Conservation (phyloP, 1,140 invertebrate species). For the Cyclina sinensis region DNA sequence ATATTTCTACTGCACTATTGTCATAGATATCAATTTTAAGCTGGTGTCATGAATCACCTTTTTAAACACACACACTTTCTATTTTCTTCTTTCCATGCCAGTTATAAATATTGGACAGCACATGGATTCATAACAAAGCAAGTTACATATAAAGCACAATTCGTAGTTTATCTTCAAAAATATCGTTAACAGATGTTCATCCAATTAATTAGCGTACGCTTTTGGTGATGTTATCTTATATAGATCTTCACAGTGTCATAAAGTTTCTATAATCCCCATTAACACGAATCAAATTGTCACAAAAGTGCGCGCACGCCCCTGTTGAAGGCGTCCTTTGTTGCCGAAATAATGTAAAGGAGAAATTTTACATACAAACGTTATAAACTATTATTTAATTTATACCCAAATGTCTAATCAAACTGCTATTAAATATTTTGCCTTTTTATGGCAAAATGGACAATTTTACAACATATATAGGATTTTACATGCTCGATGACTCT, state of each 20-base stretch:
- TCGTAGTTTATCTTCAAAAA: neutral
- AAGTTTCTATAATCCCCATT: neutral
- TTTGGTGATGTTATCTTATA: neutral
- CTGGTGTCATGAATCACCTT: too few relatives aligned
- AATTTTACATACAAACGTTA: constrained; percentile 1
- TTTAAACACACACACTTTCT: too few relatives aligned
- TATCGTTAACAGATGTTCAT: neutral
- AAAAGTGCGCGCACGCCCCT: neutral
- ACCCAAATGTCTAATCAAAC: neutral
- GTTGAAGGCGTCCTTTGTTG: neutral
- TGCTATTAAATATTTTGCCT: constrained; percentile 4
- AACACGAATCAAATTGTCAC: constrained; percentile 8
- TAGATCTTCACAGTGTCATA: constrained; percentile 6
- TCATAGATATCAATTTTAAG: too few relatives aligned
- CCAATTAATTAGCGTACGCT: constrained; percentile 24
- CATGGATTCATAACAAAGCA: neutral
- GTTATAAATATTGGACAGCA: neutral
- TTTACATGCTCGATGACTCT: neutral
- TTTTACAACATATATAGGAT: constrained; percentile 11
- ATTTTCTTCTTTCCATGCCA: too few relatives aligned
- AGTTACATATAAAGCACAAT: neutral
- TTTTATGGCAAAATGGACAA: neutral
- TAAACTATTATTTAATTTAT: constrained; percentile 36
- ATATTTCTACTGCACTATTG: too few relatives aligned
- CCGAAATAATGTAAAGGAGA: neutral